Base-by-base conservation (phyloP, 64 coral and sea anemone species). In the Pocillopora verrucosa region DNA sequence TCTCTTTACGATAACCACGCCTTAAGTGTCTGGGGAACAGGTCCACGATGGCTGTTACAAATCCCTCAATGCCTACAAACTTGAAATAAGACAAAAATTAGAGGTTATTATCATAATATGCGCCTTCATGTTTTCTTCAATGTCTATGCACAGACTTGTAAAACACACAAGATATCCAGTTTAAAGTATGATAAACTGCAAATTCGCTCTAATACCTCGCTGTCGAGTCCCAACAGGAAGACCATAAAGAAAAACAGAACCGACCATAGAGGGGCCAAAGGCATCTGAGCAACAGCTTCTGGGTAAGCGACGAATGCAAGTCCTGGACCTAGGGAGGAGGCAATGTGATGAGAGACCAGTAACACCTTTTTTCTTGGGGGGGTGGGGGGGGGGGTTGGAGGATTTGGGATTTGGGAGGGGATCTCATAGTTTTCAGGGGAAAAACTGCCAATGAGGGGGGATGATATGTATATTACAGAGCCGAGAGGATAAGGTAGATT, bases 21-120 rank as follows among this genome's bases (percentile, higher is more conserved):
- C 91, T 87, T 30, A 92, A 41, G 26, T 87, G 78, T n/a, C 73
- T 74, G 1, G 91, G 84, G 25, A 88, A 92, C 75, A 92, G 78
- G 36, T 92, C 91, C 45, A 88, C 91, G 34, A 92, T 92, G 64
- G 91, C 91, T 36, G 91, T 92, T 1, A 92, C 84, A 62, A 92
- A 92, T 7, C 91, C 91, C 68, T 92, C 91, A n/a, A 92, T 76
- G 65, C 91, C 91, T 56, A 92, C 91, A 87, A 92, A 92, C 91
- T 92, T 65, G 38, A 88, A 79, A 35, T 36, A 26, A 76, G 13
- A 68, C 14, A 86, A 56, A 25, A 77, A 35, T 17, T 20, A 51
- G 41, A 51, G 7, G 41, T 51, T 51, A 51, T 4, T 51, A 7
- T 7, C 7, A 51, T 7, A 51, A 51, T 51, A 4, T 51, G 41